Conservation (phyloP, 2,888 invertebrate species). For the Hypomecis atomaria region DNA sequence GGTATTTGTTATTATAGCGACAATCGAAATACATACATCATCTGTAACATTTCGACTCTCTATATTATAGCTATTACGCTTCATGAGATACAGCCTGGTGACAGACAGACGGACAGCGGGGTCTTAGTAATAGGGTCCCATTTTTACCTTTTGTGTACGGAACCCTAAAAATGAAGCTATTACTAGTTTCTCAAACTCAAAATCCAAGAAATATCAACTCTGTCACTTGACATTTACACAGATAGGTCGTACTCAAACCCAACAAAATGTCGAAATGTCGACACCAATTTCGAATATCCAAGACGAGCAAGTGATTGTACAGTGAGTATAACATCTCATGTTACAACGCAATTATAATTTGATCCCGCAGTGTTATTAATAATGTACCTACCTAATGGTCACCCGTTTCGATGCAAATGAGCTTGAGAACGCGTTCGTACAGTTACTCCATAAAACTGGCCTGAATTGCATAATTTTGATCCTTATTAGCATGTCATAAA, state of each 20-base stretch:
- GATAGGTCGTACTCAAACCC: not conserved
- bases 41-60: too few species aligned
- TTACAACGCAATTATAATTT: slow-evolving; percentile 37
- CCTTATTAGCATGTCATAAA: slow-evolving; percentile 30
- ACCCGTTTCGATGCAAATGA: slow-evolving; percentile 54
- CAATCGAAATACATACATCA: too few species aligned
- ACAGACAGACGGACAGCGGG: too few species aligned
- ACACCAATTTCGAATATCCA: slow-evolving; percentile 8
- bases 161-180: too few species aligned
- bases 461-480: slow-evolving; percentile 28
- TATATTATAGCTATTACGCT: too few species aligned
- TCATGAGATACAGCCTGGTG: too few species aligned
- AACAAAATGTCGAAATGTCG: not conserved
- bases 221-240: slow-evolving; percentile 5
- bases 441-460: slow-evolving; percentile 14
- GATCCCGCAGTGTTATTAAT: slow-evolving; percentile 33
- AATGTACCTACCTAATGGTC: slow-evolving; percentile 46
- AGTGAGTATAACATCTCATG: slow-evolving; percentile 24
- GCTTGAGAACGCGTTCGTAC: slow-evolving; percentile 41
- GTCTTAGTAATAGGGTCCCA: too few species aligned
- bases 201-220: too few species aligned
- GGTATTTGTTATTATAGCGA: too few species aligned
- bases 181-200: too few species aligned
- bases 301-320: slow-evolving; percentile 9
- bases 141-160: too few species aligned